phyloP scores from a whole-genome alignment of 2,113 vertebrate species.

The Thalassoma bifasciatum region DNA sequence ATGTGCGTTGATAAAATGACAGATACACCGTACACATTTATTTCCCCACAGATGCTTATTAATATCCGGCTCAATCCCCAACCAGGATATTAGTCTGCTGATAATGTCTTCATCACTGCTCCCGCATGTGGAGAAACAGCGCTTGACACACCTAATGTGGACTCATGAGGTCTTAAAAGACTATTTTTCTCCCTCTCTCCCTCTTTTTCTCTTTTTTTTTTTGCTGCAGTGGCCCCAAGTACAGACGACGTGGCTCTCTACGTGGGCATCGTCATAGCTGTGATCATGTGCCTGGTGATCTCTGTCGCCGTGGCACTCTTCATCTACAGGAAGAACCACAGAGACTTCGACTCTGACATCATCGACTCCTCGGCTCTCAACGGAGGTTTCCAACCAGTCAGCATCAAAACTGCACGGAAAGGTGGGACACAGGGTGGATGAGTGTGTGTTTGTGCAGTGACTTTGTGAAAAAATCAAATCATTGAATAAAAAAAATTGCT shows the following conservation, averaged over 20 bases:
- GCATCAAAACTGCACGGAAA: slow-evolving; percentile 90
- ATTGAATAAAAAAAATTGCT: no score
- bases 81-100: slow-evolving; percentile 71
- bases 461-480: no score
- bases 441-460: not conserved
- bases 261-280: slow-evolving; percentile 92
- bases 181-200: slow-evolving; percentile 10
- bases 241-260: slow-evolving; percentile 94
- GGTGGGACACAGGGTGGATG: slow-evolving; percentile 38
- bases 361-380: slow-evolving; percentile 94
- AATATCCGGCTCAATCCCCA: slow-evolving; percentile 68
- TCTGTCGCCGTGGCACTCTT: slow-evolving; percentile 90
- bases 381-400: slow-evolving; percentile 94
- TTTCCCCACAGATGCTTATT: slow-evolving; percentile 58
- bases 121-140: slow-evolving; percentile 26
- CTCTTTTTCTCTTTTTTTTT: no score
- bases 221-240: slow-evolving; percentile 89
- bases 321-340: slow-evolving; percentile 95
- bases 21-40: slow-evolving; percentile 43
- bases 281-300: slow-evolving; percentile 95
- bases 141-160: slow-evolving; percentile 34
- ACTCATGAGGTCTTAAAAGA: slow-evolving; percentile 42
- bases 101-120: slow-evolving; percentile 59
- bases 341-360: slow-evolving; percentile 95
- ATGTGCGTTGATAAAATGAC: not conserved